Base-by-base conservation (phyloP, 2,888 invertebrate species). In the Pollenia angustigena region DNA sequence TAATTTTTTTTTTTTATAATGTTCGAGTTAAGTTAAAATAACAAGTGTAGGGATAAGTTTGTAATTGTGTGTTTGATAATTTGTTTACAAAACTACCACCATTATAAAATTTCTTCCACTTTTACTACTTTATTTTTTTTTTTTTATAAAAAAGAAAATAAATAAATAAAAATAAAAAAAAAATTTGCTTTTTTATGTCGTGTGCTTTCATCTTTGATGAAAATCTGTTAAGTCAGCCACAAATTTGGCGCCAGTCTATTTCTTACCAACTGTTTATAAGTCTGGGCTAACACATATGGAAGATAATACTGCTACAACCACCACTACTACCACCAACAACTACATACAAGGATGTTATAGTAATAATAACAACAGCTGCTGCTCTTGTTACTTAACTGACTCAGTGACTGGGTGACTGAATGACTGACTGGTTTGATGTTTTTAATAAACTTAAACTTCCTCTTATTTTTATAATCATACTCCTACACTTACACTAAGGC, bases 221-320 rank as follows among this genome's bases (percentile, higher is more conserved):
- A 91, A 91, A 91, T 91, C 90, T 90, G 91, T 91, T 90, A 90
- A 91, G 91, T 90, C 91, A 91, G 91, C 90, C 91, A 89, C 91
- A 90, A 89, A 91, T 91, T 91, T 92, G 92, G 92, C 92, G 92
- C 91, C 92, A 92, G 91, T 91, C 91, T 90, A 90, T 90, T 90
- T 90, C 87, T 88, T 89, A 89, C 91, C 91, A 92, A 91, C 91
- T 91, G 91, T 90, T 16, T 40, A 23, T 54, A 32, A 32, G 32
- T 32, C 32, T 32, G 32, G 6, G 4, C 6, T 32, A 32, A 32
- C 32, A 32, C 32, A 32, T 32, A 32, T 32, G 32, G 32, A 32
- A 32, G 32, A 32, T 32, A 32, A 32, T 32, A 32, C 32, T 32
- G 4, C 32, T 32, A 6, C 32, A 6, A 6, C 32, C 32, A 32